Evolutionary conservation across 1,140 invertebrate genomes (phyloP), one percentile per base, ranked within the genome.

Genomic region (Nymphalis io): DNA sequence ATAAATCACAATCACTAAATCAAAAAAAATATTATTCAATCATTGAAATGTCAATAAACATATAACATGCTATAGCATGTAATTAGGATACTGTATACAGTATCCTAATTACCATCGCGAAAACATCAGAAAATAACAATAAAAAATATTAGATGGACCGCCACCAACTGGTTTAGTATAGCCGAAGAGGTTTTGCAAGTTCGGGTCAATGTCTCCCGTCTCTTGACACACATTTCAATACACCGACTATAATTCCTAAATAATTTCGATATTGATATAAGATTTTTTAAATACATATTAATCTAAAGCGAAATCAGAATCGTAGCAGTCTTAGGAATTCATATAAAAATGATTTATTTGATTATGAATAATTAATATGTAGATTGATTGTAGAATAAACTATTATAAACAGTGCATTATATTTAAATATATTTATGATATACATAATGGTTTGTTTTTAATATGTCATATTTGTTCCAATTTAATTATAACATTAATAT

Each of bases 151-250:
- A 58, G 23, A 15, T 38, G 23, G 55, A 58, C 33, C 23, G 55
- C n/a, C 15, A 27, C 40, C 53, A 46, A 66, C 64, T 39, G 55
- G 57, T 67, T 60, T 67, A 60, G 39, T 38, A 27, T 5, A 21
- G 42, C 21, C 33, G 65, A 48, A 27, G 65, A 60, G 23, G 57
- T 67, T 67, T 67, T 60, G 65, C 65, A 39, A 60, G 42, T 46
- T 10, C 16, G 57, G 65, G 65, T 60, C 65, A 67, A 67, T 67
- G 65, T 67, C 65, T 67, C 65, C 12, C 18, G 48, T 21, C 57
- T 42, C 57, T 67, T 67, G 65, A 67, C 65, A 67, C 27, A 67
- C 57, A 67, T 67, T 48, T 60, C 38, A 38, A 64, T 20, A 64
- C 62, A 38, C 18, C 44, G 16, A 57, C 38, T 57, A 40, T 64